Conservation (phyloP, 2,797 vertebrate genomes). For the Setipinna tenuifilis region DNA sequence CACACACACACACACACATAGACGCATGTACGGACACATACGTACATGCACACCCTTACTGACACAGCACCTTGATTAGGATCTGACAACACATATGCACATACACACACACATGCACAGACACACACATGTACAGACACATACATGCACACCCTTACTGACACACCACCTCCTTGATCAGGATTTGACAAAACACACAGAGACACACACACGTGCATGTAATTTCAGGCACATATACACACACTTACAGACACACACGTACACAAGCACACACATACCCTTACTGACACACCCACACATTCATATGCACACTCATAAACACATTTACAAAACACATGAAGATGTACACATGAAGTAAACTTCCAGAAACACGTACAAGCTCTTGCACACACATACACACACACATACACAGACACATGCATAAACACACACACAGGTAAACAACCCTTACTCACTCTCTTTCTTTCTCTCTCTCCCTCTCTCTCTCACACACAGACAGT, state of each 20-base stretch:
- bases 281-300: neutral
- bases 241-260: neutral
- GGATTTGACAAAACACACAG: slow-evolving; percentile 71
- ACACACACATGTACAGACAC: neutral
- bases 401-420: neutral
- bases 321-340: too few relatives aligned
- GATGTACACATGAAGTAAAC: too few relatives aligned
- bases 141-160: slow-evolving; percentile 32
- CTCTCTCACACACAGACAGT: neutral
- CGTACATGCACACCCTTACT: too few relatives aligned
- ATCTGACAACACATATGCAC: neutral
- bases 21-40: too few relatives aligned
- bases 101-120: neutral
- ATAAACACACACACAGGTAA: neutral
- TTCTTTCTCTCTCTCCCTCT: too few relatives aligned
- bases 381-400: neutral
- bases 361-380: too few relatives aligned
- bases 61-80: neutral
- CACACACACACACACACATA: too few relatives aligned
- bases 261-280: neutral
- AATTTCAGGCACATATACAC: neutral
- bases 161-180: slow-evolving; percentile 81
- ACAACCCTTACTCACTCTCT: neutral
- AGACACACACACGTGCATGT: neutral
- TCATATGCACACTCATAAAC: neutral